These are phyloP conservation scores for Eupithecia exiguata DNA, from an alignment of 2,888 invertebrate genomes.

Conservation along the genomic window DNA sequence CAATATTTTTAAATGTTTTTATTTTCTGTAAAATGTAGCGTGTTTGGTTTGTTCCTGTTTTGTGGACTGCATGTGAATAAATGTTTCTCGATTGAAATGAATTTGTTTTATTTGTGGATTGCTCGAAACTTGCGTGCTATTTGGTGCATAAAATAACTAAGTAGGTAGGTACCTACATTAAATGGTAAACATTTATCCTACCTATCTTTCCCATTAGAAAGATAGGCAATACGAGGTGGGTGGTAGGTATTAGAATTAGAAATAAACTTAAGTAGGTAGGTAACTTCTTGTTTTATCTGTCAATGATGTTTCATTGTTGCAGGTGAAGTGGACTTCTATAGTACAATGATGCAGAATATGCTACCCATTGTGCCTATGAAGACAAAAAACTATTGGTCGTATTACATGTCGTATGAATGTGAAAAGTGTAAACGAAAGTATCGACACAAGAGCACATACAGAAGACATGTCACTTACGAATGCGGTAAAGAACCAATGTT, in stretches of 20 bases:
- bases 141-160: neutral
- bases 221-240: neutral
- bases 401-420: slow-evolving; percentile 81
- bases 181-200: neutral
- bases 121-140: neutral
- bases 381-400: slow-evolving; percentile 80
- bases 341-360: slow-evolving; percentile 79
- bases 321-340: slow-evolving; percentile 82
- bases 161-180: neutral
- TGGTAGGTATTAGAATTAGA: neutral
- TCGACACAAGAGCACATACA: slow-evolving; percentile 88
- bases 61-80: slow-evolving; percentile 81
- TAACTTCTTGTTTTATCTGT: slow-evolving; percentile 38
- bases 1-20: slow-evolving; percentile 62
- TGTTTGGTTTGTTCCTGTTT: slow-evolving; percentile 79
- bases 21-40: slow-evolving; percentile 73
- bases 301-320: slow-evolving; percentile 70
- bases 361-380: slow-evolving; percentile 79
- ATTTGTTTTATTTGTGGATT: slow-evolving; percentile 25
- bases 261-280: slow-evolving; percentile 24
- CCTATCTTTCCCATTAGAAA: neutral
- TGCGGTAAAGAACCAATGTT: slow-evolving; percentile 86
- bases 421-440: slow-evolving; percentile 89
- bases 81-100: slow-evolving; percentile 72
- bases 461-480: slow-evolving; percentile 87